These are phyloP conservation scores for Metacarcinus magister DNA, from an alignment of 2,888 invertebrate genomes.

Conservation along the genomic window DNA sequence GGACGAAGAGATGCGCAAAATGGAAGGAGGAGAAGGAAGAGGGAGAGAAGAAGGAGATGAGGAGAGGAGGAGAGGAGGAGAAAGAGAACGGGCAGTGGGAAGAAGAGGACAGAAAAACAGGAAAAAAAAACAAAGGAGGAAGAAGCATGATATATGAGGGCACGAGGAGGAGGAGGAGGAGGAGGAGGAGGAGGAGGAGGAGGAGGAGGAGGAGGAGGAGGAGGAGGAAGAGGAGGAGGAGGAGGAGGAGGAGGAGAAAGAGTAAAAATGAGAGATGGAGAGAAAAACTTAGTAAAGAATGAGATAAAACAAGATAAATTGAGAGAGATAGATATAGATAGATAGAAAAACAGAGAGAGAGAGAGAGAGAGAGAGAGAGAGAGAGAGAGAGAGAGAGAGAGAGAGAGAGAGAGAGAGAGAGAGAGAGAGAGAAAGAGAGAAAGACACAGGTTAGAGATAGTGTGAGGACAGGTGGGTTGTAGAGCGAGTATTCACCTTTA, in stretches of 20 bases:
- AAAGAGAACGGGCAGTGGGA: background rate
- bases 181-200: constrained; percentile 29
- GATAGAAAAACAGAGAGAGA: background rate
- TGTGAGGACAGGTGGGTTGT: background rate
- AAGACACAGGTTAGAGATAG: background rate
- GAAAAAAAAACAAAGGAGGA: background rate
- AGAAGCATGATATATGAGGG: background rate
- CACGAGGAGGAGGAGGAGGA: background rate
- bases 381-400: background rate
- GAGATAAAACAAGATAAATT: background rate
- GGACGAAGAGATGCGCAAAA: too few species aligned
- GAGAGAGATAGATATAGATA: background rate
- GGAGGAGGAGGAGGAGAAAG: background rate
- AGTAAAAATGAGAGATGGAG: background rate
- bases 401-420: background rate
- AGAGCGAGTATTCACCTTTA: background rate
- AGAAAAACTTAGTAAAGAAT: background rate
- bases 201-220: background rate
- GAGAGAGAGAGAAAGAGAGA: background rate
- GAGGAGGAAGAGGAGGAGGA: background rate
- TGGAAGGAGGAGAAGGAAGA: too few species aligned
- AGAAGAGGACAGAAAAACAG: background rate
- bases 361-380: background rate
- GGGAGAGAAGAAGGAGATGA: too few species aligned
- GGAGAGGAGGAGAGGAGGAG: background rate